These are phyloP conservation scores for Horisme vitalbata DNA, from an alignment of 2,888 invertebrate species.

Conservation along the genomic window DNA sequence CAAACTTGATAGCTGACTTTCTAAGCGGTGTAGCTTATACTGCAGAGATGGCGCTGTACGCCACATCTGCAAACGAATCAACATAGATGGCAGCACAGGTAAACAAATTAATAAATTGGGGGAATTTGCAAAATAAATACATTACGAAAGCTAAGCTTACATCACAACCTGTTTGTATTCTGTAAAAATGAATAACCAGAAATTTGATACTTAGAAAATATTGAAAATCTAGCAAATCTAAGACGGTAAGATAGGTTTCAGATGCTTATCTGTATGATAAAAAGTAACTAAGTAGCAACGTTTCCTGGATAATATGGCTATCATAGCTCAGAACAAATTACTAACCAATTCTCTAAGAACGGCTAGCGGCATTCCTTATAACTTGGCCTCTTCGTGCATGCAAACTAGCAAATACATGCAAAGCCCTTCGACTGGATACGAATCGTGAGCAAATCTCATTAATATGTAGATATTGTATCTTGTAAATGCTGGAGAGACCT, in stretches of 20 bases:
- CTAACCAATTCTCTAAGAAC: background rate
- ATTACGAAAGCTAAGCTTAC: too few relatives aligned
- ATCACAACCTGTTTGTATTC: too few relatives aligned
- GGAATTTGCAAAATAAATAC: background rate
- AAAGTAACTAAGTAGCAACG: too few relatives aligned
- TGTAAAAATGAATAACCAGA: too few relatives aligned
- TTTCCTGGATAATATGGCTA: too few relatives aligned
- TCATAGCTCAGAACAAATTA: background rate
- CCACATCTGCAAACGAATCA: background rate
- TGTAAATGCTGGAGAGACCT: conserved; percentile 66
- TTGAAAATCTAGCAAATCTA: too few relatives aligned
- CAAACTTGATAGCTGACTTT: background rate
- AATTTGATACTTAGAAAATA: too few relatives aligned
- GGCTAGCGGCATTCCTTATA: background rate
- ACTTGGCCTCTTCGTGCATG: background rate
- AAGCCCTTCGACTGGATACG: conserved; percentile 35
- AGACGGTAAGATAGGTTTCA: too few relatives aligned
- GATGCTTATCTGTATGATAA: too few relatives aligned
- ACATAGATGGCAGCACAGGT: conserved; percentile 24
- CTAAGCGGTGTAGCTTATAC: background rate
- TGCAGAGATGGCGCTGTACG: conserved; percentile 29
- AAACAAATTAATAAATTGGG: background rate
- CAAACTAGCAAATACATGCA: conserved; percentile 2
- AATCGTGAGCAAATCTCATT: conserved; percentile 50
- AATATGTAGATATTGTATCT: conserved; percentile 52